A percentile compares a stretch with the other conserved stretches of the same genome.
phyloP scores from a whole-genome alignment of 2,888 invertebrate species.

The Drosophila niveifrons region DNA sequence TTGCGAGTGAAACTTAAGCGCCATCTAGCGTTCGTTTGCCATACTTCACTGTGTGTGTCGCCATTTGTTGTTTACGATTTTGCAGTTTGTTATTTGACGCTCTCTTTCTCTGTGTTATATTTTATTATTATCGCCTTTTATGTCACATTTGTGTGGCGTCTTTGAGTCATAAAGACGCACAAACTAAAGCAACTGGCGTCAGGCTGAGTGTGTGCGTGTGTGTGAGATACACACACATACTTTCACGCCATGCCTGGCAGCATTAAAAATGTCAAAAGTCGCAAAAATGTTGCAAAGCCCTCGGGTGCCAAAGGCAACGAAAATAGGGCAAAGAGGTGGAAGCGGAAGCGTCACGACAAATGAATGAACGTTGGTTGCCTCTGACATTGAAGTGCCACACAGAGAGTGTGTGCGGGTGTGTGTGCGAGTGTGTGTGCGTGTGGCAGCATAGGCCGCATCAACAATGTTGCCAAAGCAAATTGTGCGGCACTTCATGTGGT shows the following conservation, averaged over 20 bases:
- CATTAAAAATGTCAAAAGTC: conserved; percentile 81
- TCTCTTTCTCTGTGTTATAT: conserved; percentile 59
- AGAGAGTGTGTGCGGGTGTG: conserved; percentile 8
- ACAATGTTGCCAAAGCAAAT: conserved; percentile 78
- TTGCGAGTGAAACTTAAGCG: conserved; percentile 74
- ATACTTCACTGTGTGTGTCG: conserved; percentile 2
- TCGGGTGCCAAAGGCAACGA: conserved; percentile 44
- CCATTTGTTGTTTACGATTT: conserved; percentile 74
- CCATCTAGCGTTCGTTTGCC: conserved; percentile 63
- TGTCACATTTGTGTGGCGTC: conserved; percentile 81
- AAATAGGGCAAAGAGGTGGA: conserved; percentile 34
- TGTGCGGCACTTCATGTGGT: conserved; percentile 74
- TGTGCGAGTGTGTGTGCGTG: conserved; percentile 31
- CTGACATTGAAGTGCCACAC: conserved; percentile 71
- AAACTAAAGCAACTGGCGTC: conserved; percentile 71
- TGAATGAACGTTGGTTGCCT: conserved; percentile 65
- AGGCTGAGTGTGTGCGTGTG: conserved; percentile 29
- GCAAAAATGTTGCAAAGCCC: conserved; percentile 75
- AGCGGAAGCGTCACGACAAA: conserved; percentile 61
- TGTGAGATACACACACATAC: conserved; percentile 12
- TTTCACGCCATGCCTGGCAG: conserved; percentile 79
- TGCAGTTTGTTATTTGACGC: conserved; percentile 77
- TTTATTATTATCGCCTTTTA: conserved; percentile 81
- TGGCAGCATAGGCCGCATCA: conserved; percentile 60
- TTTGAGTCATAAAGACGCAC: conserved; percentile 79